Evolutionary conservation across 2,888 invertebrate species (phyloP).

Genomic region (Apamea monoglypha): DNA sequence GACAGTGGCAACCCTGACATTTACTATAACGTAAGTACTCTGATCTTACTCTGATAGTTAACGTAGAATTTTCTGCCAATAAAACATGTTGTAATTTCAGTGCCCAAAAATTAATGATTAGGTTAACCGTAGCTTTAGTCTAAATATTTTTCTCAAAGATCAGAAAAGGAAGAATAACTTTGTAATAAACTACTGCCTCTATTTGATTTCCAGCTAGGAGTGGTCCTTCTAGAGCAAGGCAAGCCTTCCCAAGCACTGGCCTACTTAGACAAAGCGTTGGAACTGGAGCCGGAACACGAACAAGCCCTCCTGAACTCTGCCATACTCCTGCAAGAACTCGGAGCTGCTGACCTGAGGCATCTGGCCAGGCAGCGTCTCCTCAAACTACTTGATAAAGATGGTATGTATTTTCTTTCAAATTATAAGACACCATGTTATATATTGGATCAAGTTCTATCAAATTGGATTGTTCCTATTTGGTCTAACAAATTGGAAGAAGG

Average conservation of each 20-base stretch:
- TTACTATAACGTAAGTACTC: constrained; percentile 95
- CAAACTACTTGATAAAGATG: constrained; percentile 94
- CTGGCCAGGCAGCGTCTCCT: constrained; percentile 95
- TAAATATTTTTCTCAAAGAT: too few species aligned
- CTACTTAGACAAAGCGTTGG: constrained; percentile 97
- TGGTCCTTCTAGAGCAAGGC: constrained; percentile 97
- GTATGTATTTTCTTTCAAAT: constrained; percentile 75
- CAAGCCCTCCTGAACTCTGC: constrained; percentile 98
- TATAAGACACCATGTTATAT: background rate
- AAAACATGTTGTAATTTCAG: too few species aligned
- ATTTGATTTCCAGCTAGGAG: constrained; percentile 93
- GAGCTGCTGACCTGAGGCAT: constrained; percentile 94
- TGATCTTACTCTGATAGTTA: background rate
- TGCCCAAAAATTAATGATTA: too few species aligned
- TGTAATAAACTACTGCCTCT: background rate
- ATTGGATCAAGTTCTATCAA: background rate
- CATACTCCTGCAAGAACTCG: constrained; percentile 97
- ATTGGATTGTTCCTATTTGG: too few species aligned
- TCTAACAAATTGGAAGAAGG: too few species aligned
- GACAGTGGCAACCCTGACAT: constrained; percentile 98
- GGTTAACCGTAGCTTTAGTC: too few species aligned
- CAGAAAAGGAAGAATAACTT: too few species aligned
- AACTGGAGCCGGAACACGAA: constrained; percentile 98
- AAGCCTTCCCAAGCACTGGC: constrained; percentile 97
- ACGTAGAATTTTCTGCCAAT: background rate